Base-by-base conservation (phyloP, 92 coral and sea anemone genomes). In the Meandrina meandrites region DNA sequence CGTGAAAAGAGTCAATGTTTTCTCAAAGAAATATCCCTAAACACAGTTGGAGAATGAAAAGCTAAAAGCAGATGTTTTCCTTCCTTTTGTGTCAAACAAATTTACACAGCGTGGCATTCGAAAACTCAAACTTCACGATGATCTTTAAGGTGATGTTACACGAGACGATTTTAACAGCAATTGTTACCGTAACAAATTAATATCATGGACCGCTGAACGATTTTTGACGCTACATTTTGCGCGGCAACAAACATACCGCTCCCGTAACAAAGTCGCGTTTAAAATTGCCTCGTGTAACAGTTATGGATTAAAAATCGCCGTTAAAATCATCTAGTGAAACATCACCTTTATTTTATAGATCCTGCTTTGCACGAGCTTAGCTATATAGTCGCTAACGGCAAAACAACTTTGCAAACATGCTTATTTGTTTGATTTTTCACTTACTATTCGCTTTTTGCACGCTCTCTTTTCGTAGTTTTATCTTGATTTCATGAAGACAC, bases 401-500 rank as follows among this genome's bases (percentile, higher is more conserved):
- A 66, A 66, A 28, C 35, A 66, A 28, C 35, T 11, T 10, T 7
- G 1, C 31, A 66, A 66, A 28, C 27, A 28, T 73, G 40, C 21
- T 70, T 32, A 36, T 70, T 73, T 37, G 47, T 50, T 82, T 21
- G 3, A 19, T 27, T 11, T 0, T n/a, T 11, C 72, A 19, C 68
- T 27, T 14, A 18, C 27, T n/a, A 36, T 21, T 12, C 32, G n/a
- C n/a, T n/a, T 47, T 18, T 35, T 30, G 19, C n/a, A 11, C 1
- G 70, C 35, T 7, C 19, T 19, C 6, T 51, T 83, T 22, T 34
- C 8, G n/a, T 4, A 8, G 2, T 22, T 42, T 76, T 85, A 79
- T 68, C 85, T 86, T 80, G 79, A 79, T 79, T 79, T 86, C 89
- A 86, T 79, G 17, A 86, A 79, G 10, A 86, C 12, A 70, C 37